Base-by-base conservation (phyloP, 2,888 invertebrate genomes). In the Cryptosula pallasiana region DNA sequence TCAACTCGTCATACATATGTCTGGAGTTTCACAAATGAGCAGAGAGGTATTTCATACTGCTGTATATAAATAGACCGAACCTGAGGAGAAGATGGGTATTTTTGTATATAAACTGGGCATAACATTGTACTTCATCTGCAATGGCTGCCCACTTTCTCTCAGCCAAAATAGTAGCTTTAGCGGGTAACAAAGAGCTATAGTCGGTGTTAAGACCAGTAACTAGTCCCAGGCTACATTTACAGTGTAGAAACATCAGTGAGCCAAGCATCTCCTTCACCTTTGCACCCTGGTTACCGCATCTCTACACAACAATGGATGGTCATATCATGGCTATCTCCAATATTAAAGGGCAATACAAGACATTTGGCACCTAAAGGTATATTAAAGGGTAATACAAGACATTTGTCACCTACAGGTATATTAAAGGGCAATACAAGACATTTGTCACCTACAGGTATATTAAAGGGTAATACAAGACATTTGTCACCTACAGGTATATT, bases 21-120 rank as follows among this genome's bases (percentile, higher is more conserved):
- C n/a, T n/a, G n/a, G n/a, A n/a, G n/a, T n/a, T n/a, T n/a, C n/a
- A n/a, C n/a, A n/a, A n/a, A n/a, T n/a, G n/a, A n/a, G n/a, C n/a
- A n/a, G n/a, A n/a, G n/a, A n/a, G n/a, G n/a, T n/a, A n/a, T n/a
- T n/a, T n/a, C n/a, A n/a, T n/a, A n/a, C n/a, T n/a, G n/a, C n/a
- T n/a, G n/a, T n/a, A n/a, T n/a, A n/a, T n/a, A 45, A 45, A 45
- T 5, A 45, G 27, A 1, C 73, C 76, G 71, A 69, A 83, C 83
- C 77, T 77, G 55, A 78, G 73, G 27, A 84, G 75, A n/a, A 83
- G 77, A 73, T 82, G 82, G 25, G 80, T 74, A 72, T 83, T 83
- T 32, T 78, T 77, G 16, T 80, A 78, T 1, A 84, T 78, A 78
- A 84, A 84, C 32, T 77, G 75, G 55, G 77, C 77, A 76, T 78